Conservation (phyloP, 2,113 vertebrate genomes). For the Zingel zingel region DNA sequence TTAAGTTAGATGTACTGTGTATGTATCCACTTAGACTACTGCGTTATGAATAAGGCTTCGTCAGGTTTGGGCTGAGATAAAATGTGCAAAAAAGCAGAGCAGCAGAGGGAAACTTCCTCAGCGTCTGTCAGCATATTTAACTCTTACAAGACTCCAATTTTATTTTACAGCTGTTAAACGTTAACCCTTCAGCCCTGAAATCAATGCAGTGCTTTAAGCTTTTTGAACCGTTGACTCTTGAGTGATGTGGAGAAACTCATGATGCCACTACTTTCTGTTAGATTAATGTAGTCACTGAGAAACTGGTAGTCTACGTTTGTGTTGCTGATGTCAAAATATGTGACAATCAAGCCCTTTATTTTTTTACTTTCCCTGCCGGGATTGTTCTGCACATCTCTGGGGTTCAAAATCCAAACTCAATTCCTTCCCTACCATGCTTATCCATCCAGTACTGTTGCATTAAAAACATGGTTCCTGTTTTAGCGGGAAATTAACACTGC, state of each 20-base stretch:
- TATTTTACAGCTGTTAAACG: background rate
- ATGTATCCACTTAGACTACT: constrained; percentile 9
- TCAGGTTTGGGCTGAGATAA: background rate
- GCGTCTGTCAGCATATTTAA: background rate
- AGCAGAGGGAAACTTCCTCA: constrained; percentile 5
- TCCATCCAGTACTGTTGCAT: background rate
- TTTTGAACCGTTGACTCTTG: background rate
- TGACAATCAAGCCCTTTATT: background rate
- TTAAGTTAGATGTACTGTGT: background rate
- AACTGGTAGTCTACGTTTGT: background rate
- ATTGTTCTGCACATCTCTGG: background rate
- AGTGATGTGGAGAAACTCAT: background rate
- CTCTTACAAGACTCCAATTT: background rate
- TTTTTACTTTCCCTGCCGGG: background rate
- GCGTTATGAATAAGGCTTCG: background rate
- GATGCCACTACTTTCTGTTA: background rate
- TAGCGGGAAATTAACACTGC: background rate
- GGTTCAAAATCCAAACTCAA: background rate
- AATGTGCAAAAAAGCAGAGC: background rate
- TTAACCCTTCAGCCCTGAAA: background rate
- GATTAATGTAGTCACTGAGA: background rate
- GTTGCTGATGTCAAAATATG: background rate
- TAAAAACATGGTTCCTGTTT: background rate
- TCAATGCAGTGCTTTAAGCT: too few relatives aligned
- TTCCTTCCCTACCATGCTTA: background rate